These are phyloP conservation scores for Protobothrops mucrosquamatus DNA, from an alignment of 2,113 vertebrate species.

Conservation along the genomic window DNA sequence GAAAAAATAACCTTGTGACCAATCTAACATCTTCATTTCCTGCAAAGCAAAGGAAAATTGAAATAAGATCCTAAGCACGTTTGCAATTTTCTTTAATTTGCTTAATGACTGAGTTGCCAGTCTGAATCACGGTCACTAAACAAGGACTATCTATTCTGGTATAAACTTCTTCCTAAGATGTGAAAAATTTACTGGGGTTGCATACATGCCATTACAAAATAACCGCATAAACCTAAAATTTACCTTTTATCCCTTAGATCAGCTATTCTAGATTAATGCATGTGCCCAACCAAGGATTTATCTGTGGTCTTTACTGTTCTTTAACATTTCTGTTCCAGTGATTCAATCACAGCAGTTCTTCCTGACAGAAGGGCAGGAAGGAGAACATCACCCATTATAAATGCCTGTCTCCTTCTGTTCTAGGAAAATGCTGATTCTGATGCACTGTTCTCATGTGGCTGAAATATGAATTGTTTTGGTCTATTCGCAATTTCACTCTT, in stretches of 20 bases:
- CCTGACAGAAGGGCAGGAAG: not conserved
- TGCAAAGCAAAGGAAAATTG: not conserved
- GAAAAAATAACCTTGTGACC: not conserved
- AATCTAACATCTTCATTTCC: not conserved
- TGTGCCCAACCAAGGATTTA: not conserved
- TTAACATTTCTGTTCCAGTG: not conserved
- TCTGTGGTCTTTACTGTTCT: not conserved
- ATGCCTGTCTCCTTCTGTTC: not conserved
- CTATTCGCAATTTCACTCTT: not conserved
- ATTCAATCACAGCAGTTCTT: not conserved
- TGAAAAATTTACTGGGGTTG: not conserved
- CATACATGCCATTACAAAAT: not conserved
- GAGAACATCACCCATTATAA: not conserved
- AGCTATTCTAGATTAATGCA: not conserved
- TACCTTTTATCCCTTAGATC: slow-evolving; percentile 16
- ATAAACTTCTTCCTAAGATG: not conserved
- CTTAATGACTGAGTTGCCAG: not conserved
- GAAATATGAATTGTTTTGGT: not conserved
- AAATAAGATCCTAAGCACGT: not conserved
- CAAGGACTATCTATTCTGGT: not conserved
- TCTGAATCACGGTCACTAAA: not conserved
- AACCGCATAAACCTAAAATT: not conserved
- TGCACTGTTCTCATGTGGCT: not conserved
- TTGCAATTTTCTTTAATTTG: not conserved
- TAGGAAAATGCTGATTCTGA: not conserved